Evolutionary conservation across 2,888 invertebrate genomes (phyloP).

Genomic region (Acrocera orbiculus): DNA sequence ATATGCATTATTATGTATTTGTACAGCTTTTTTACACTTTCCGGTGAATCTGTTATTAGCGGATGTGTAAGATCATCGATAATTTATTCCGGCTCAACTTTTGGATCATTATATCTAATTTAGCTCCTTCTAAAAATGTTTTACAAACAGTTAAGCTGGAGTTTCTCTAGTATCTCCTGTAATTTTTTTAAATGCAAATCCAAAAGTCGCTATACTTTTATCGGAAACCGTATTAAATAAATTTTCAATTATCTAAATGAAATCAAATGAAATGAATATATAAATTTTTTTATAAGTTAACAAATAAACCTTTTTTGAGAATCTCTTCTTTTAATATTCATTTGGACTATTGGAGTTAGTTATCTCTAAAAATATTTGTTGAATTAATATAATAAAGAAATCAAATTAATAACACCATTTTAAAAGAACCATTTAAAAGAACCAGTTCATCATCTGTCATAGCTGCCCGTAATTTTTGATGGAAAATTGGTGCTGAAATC

Average conservation of each 20-base stretch:
- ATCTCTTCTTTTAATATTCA: slow-evolving; percentile 87
- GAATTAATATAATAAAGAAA: too few relatives aligned
- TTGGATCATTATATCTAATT: slow-evolving; percentile 88
- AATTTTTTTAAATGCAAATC: slow-evolving; percentile 98
- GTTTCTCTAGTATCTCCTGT: slow-evolving; percentile 97
- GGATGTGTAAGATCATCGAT: slow-evolving; percentile 63
- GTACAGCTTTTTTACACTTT: slow-evolving; percentile 51
- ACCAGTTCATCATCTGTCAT: too few relatives aligned
- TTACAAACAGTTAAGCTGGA: slow-evolving; percentile 83
- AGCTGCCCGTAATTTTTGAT: too few relatives aligned
- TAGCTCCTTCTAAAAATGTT: slow-evolving; percentile 86
- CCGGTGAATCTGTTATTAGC: slow-evolving; percentile 50
- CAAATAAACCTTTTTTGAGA: slow-evolving; percentile 58
- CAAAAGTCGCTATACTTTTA: slow-evolving; percentile 86
- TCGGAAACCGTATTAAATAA: slow-evolving; percentile 94
- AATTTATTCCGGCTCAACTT: slow-evolving; percentile 71
- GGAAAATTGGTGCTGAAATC: too few relatives aligned
- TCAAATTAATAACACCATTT: too few relatives aligned
- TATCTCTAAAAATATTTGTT: slow-evolving; percentile 52
- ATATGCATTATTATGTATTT: slow-evolving; percentile 70
- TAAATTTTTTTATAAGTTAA: not conserved
- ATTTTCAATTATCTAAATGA: slow-evolving; percentile 54
- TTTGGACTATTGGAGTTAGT: slow-evolving; percentile 84
- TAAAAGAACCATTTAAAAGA: too few relatives aligned
- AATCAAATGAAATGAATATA: not conserved